phyloP scores from a whole-genome alignment of 2,113 vertebrate genomes.

The Hassar affinis region DNA sequence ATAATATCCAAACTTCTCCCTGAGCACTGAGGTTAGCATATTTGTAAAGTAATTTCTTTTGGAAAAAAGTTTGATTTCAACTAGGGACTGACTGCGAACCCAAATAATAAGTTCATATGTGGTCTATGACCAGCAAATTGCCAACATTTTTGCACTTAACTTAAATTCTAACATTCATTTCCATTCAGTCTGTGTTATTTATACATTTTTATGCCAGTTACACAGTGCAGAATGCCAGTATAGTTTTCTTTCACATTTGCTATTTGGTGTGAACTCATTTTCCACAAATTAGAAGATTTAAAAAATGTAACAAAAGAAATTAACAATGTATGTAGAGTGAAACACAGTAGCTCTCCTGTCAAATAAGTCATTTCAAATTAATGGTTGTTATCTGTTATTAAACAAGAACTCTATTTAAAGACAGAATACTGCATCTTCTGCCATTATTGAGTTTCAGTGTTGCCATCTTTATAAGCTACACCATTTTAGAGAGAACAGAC shows the following conservation, averaged over 20 bases:
- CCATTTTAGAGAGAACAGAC: constrained; percentile 3
- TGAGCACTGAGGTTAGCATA: not conserved
- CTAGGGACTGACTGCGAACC: not conserved
- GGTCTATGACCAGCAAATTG: not conserved
- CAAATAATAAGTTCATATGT: constrained; percentile 7
- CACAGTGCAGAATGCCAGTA: no score
- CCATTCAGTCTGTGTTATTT: not conserved
- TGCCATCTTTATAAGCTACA: not conserved
- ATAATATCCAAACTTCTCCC: constrained; percentile 10
- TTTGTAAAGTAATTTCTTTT: not conserved
- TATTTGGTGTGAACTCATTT: no score
- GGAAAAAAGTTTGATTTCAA: not conserved
- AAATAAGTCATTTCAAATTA: not conserved
- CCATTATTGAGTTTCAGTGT: not conserved
- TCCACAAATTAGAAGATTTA: not conserved
- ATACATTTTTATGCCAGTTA: no score
- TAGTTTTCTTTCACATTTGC: no score
- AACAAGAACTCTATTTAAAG: not conserved
- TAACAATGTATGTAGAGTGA: no score
- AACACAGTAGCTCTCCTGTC: not conserved
- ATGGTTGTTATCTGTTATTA: not conserved
- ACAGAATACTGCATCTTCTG: not conserved
- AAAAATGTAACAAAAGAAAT: not conserved
- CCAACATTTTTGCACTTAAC: not conserved
- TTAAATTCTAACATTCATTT: not conserved